phyloP scores from a whole-genome alignment of 1,140 invertebrate species.

The Rhyzopertha dominica region DNA sequence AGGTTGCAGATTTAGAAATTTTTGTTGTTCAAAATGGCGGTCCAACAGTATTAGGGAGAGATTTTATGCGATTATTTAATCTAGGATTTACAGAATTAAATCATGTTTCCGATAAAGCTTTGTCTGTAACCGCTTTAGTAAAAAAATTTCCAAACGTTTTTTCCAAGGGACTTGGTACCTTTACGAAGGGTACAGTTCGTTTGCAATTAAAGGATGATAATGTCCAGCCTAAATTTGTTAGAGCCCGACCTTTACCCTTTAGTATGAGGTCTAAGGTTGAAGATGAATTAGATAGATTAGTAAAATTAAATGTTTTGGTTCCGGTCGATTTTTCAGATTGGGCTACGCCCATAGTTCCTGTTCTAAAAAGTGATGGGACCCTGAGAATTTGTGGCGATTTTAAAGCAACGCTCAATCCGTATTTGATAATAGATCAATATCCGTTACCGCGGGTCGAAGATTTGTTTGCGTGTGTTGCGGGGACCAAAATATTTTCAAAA shows the following conservation, averaged over 20 bases:
- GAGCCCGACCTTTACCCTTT: constrained; percentile 30
- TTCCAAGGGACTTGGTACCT: too few relatives aligned
- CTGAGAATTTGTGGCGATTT: constrained; percentile 16
- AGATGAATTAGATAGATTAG: constrained; percentile 23
- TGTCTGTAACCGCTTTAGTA: too few relatives aligned
- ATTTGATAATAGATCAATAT: constrained; percentile 32
- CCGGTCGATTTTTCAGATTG: constrained; percentile 20
- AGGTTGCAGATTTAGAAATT: constrained; percentile 4
- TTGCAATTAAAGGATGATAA: constrained; percentile 10
- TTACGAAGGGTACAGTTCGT: constrained; percentile 8
- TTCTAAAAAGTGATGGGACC: constrained; percentile 33
- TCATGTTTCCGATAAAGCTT: too few relatives aligned
- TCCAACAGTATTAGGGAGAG: constrained; percentile 5
- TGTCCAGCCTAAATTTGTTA: constrained; percentile 31
- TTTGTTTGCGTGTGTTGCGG: constrained; percentile 29
- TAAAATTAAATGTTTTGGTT: constrained; percentile 17
- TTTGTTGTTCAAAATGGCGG: constrained; percentile 5
- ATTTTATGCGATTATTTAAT: constrained; percentile 8
- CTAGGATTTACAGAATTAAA: constrained; percentile 6
- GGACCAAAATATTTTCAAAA: constrained; percentile 31
- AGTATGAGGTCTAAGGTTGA: constrained; percentile 28
- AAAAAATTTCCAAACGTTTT: too few relatives aligned
- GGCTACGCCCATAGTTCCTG: constrained; percentile 24
- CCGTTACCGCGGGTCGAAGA: constrained; percentile 39
- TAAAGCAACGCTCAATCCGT: constrained; percentile 44